Conservation (phyloP, 2,888 invertebrate species). For the Apantesis nais region DNA sequence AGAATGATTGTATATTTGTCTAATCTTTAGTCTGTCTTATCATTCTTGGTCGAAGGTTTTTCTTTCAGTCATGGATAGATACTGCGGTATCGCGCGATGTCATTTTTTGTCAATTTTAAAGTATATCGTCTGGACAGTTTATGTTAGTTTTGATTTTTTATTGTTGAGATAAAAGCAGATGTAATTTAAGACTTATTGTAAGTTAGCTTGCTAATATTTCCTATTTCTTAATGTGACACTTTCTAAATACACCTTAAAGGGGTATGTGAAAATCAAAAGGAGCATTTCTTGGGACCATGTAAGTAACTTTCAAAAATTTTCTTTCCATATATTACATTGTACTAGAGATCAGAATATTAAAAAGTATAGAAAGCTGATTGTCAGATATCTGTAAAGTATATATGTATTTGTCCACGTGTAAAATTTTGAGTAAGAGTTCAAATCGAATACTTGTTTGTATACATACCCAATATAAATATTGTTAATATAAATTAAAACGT, state of each 20-base stretch:
- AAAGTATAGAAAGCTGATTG: too few species aligned
- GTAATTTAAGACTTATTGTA: conserved; percentile 20
- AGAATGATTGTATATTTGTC: conserved; percentile 54
- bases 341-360: neutral
- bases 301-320: neutral
- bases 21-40: conserved; percentile 56
- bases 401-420: too few species aligned
- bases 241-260: neutral
- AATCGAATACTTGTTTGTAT: too few species aligned
- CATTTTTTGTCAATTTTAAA: conserved; percentile 30
- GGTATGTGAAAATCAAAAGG: neutral
- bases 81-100: conserved; percentile 46
- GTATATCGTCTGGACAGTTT: conserved; percentile 26
- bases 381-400: too few species aligned
- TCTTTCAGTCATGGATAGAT: conserved; percentile 51
- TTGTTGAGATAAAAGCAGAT: conserved; percentile 26
- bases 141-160: conserved; percentile 26
- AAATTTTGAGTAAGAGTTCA: too few species aligned
- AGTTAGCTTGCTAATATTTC: conserved; percentile 22
- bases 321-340: neutral
- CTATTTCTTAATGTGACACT: neutral
- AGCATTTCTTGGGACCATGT: neutral
- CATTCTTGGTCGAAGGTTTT: conserved; percentile 47
- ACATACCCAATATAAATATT: neutral
- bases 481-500: neutral